These are phyloP conservation scores for Cyanoderma ruficeps DNA, from an alignment of 2,113 vertebrate genomes.

Conservation along the genomic window DNA sequence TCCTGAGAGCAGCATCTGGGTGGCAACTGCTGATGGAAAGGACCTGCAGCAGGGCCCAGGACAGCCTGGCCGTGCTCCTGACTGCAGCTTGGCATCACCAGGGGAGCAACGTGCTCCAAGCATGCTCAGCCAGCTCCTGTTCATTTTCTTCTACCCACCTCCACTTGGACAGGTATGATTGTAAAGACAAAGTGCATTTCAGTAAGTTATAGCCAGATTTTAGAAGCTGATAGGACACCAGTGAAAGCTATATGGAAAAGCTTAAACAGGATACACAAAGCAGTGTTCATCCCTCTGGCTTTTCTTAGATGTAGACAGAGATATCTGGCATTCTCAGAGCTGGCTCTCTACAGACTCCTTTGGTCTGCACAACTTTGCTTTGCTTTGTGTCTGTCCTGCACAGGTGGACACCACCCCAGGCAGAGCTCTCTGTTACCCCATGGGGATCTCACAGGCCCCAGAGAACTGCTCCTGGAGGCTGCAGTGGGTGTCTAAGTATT, in stretches of 20 bases:
- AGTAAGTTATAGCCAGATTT: not conserved
- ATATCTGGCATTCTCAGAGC: not conserved
- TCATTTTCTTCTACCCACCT: not conserved
- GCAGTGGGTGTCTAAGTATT: not conserved
- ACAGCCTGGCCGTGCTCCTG: not conserved
- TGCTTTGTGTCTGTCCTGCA: not conserved
- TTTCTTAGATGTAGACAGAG: not conserved
- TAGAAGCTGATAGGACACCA: not conserved
- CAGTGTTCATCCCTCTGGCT: not conserved
- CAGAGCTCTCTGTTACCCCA: not conserved
- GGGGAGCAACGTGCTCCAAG: not conserved
- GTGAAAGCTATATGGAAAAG: not conserved
- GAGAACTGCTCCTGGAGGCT: not conserved
- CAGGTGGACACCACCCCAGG: not conserved
- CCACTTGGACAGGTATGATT: not conserved
- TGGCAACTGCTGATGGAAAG: not conserved
- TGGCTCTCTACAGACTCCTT: not conserved
- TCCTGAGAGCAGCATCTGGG: not conserved
- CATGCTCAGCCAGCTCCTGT: not conserved
- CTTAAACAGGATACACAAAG: not conserved
- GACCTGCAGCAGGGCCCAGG: not conserved
- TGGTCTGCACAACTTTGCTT: not conserved
- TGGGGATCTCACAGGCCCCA: accelerated
- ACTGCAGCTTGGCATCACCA: not conserved
- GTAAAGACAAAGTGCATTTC: not conserved